phyloP scores from a whole-genome alignment of 2,113 vertebrate species.

The Grammomys dolichurus region DNA sequence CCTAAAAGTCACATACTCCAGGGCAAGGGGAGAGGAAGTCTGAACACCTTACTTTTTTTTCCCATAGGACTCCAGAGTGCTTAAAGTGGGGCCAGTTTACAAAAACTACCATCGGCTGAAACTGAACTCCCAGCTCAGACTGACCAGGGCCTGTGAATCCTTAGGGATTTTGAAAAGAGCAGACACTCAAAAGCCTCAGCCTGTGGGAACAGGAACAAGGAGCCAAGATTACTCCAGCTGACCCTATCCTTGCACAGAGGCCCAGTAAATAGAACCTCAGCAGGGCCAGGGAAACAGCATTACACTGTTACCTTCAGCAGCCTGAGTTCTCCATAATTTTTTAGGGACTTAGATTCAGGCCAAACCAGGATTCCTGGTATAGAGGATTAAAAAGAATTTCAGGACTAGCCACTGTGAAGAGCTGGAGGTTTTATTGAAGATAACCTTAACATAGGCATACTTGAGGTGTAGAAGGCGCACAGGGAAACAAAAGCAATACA shows the following conservation, averaged over 20 bases:
- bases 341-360: neutral
- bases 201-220: neutral
- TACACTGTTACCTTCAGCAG: neutral
- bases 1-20: neutral
- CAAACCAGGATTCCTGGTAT: neutral
- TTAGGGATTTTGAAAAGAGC: constrained; percentile 1
- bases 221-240: neutral
- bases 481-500: neutral
- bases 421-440: neutral
- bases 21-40: neutral
- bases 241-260: neutral
- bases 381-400: neutral
- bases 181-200: neutral
- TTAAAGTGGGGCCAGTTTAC: neutral
- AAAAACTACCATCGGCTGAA: neutral
- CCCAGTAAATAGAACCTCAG: neutral
- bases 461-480: neutral
- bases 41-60: constrained; percentile 22
- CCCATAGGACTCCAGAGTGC: neutral
- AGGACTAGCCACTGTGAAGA: neutral
- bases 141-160: neutral
- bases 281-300: neutral
- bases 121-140: neutral
- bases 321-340: neutral
- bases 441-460: neutral